These are phyloP conservation scores for Sebastes iracundus DNA, from an alignment of 2,797 vertebrate genomes.

Conservation along the genomic window DNA sequence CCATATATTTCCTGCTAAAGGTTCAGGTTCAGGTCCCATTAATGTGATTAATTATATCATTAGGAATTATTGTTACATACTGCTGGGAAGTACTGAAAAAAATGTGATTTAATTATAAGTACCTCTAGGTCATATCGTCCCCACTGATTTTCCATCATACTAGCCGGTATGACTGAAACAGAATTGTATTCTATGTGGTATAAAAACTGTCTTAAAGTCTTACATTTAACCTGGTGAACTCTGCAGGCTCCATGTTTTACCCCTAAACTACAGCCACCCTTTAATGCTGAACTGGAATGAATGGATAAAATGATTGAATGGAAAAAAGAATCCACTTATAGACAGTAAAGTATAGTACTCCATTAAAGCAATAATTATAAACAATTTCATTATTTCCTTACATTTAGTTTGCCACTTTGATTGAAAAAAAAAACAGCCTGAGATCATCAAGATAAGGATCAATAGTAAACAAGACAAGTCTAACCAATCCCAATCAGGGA, in stretches of 20 bases:
- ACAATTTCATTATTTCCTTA: not conserved
- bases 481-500: conserved; percentile 31
- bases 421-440: not conserved
- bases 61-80: not conserved
- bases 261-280: not conserved
- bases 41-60: not conserved
- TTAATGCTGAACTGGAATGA: not conserved
- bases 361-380: not conserved
- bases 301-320: not conserved
- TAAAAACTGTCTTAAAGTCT: not conserved
- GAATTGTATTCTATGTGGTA: not conserved
- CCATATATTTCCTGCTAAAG: not conserved
- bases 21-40: not conserved
- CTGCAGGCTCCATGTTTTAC: not conserved
- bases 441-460: conserved; percentile 8
- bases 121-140: not conserved
- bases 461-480: conserved; percentile 27
- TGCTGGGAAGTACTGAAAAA: not conserved
- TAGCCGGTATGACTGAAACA: not conserved
- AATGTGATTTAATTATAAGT: not conserved
- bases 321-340: not conserved
- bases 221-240: not conserved
- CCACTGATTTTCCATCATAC: not conserved
- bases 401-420: not conserved
- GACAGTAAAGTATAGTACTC: not conserved